Conservation (phyloP, 2,797 vertebrate species). For the Rhabdomys pumilio region DNA sequence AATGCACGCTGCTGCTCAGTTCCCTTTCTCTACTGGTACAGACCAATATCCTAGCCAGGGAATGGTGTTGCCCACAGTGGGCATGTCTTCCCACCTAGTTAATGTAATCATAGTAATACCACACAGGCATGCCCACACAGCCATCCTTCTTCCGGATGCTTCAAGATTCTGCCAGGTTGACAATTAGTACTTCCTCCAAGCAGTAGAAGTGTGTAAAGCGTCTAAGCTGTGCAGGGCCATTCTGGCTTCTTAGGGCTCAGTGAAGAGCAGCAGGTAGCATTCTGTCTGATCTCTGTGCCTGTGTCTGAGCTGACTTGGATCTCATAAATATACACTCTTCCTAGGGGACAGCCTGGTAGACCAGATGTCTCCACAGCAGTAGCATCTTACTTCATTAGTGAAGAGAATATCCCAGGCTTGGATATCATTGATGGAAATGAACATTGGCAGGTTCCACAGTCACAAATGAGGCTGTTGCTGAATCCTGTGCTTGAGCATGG, state of each 20-base stretch:
- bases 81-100: background rate
- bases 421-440: background rate
- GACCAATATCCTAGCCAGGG: background rate
- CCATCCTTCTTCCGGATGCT: background rate
- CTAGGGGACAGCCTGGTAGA: background rate
- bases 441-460: background rate
- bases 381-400: background rate
- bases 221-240: background rate
- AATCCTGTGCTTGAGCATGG: background rate
- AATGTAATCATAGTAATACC: background rate
- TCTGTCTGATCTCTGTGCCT: no score
- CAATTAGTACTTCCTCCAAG: background rate
- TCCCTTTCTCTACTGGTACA: background rate
- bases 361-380: background rate
- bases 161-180: background rate
- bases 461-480: background rate
- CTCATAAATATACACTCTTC: background rate
- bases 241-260: background rate
- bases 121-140: background rate
- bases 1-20: background rate
- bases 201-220: background rate
- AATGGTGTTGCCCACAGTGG: background rate
- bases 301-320: background rate
- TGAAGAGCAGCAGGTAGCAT: background rate
- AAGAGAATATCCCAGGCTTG: background rate